Percentiles rank a stretch among this genome's conserved stretches.
These are phyloP conservation scores for Lithobates pipiens DNA, from an alignment of 2,797 vertebrate genomes.

Conservation along the genomic window DNA sequence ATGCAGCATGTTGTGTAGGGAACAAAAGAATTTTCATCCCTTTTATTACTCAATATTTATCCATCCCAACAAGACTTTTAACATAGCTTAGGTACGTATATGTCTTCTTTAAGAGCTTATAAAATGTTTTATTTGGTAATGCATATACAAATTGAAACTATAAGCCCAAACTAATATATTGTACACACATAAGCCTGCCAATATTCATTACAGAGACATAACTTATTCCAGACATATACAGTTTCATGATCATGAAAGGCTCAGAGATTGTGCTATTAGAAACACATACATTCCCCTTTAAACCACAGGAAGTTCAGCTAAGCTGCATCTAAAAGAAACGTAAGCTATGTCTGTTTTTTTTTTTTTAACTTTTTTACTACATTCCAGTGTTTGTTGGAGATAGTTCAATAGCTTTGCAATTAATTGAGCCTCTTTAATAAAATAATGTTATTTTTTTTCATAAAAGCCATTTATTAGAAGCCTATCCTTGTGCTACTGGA, in stretches of 20 bases:
- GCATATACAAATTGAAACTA: no score
- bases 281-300: not conserved
- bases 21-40: no score
- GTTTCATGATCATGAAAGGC: not conserved
- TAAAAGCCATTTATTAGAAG: not conserved
- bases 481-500: not conserved
- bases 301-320: not conserved
- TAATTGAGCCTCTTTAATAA: not conserved
- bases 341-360: not conserved
- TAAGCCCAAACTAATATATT: no score
- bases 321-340: not conserved
- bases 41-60: no score
- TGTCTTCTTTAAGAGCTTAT: no score
- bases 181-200: not conserved
- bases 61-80: no score
- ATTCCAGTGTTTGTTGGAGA: not conserved
- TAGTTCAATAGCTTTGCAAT: not conserved
- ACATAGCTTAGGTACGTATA: no score
- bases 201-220: not conserved
- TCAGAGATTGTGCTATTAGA: not conserved
- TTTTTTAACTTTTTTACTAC: not conserved
- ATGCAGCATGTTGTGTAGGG: no score
- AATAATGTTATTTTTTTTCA: not conserved
- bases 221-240: not conserved
- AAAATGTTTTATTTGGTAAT: no score